phyloP scores from a whole-genome alignment of 2,888 invertebrate genomes.

The Zaprionus lineosus region DNA sequence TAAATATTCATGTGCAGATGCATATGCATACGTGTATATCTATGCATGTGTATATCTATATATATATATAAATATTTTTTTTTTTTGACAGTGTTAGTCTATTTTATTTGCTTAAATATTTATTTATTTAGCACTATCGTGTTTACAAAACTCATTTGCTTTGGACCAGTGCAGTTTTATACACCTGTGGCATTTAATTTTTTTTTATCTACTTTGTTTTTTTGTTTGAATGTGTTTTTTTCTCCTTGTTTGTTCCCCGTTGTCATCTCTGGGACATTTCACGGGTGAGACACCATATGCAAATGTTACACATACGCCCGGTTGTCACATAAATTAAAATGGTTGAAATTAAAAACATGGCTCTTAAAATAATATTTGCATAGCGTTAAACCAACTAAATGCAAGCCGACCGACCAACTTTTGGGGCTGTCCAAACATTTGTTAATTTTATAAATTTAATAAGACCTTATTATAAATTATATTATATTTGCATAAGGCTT shows the following conservation, averaged over 20 bases:
- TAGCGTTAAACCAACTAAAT: constrained; percentile 8
- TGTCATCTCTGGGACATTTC: background rate
- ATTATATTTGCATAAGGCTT: constrained; percentile 30
- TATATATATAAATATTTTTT: too few relatives aligned
- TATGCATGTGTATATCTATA: too few relatives aligned
- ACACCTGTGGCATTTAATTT: constrained; percentile 19
- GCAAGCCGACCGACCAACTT: constrained; percentile 1
- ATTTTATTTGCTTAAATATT: constrained; percentile 21
- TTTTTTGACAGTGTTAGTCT: background rate
- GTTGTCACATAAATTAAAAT: constrained; percentile 33
- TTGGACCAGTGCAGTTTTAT: constrained; percentile 23
- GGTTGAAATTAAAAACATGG: constrained; percentile 22
- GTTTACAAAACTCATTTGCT: constrained; percentile 28
- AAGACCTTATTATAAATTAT: constrained; percentile 57
- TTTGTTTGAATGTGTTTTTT: background rate
- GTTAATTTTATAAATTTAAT: constrained; percentile 52
- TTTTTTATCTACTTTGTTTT: background rate
- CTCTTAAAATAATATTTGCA: constrained; percentile 43
- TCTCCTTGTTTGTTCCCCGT: background rate
- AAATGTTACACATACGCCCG: constrained; percentile 39
- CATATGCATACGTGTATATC: too few relatives aligned
- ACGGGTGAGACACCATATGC: constrained; percentile 15
- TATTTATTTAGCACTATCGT: constrained; percentile 20
- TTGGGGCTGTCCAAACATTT: constrained; percentile 10
- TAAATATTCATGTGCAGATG: too few relatives aligned